Percentiles rank a stretch among this genome's conserved stretches.
Conservation (phyloP, 2,113 vertebrate species). For the Phyllostomus hastatus region DNA sequence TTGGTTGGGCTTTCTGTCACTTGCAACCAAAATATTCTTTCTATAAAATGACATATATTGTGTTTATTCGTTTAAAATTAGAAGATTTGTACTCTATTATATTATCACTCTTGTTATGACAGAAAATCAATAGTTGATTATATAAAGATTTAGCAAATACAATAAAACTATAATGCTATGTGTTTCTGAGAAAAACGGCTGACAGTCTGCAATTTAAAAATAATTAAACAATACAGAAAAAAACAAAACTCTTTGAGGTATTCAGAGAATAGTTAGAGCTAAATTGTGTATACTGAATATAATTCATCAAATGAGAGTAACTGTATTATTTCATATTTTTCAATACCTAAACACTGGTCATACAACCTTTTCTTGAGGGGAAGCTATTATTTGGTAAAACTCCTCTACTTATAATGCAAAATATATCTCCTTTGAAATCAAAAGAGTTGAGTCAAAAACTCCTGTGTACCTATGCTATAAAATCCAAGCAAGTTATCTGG, state of each 20-base stretch:
- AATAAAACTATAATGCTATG: neutral
- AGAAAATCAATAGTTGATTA: neutral
- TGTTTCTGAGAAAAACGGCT: neutral
- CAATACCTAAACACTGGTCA: neutral
- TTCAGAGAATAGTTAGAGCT: neutral
- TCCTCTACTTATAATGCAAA: constrained; percentile 2
- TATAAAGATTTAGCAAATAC: constrained; percentile 1
- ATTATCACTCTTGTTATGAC: neutral
- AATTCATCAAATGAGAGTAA: neutral
- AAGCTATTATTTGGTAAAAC: neutral
- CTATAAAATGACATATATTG: neutral
- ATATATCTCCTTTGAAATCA: neutral
- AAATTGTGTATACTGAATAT: neutral
- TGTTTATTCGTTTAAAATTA: neutral
- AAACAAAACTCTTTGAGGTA: neutral
- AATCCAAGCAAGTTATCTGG: constrained; percentile 9
- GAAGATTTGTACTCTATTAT: neutral
- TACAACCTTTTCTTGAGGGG: neutral
- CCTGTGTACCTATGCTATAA: neutral
- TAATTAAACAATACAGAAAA: neutral
- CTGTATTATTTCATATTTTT: neutral
- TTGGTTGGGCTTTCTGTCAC: neutral
- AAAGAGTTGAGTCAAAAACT: constrained; percentile 29
- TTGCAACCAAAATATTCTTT: constrained; percentile 7
- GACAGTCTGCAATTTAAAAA: constrained; percentile 34